These are phyloP conservation scores for Orientallactaga sibirica DNA, from an alignment of 2,797 vertebrate species.

Conservation along the genomic window DNA sequence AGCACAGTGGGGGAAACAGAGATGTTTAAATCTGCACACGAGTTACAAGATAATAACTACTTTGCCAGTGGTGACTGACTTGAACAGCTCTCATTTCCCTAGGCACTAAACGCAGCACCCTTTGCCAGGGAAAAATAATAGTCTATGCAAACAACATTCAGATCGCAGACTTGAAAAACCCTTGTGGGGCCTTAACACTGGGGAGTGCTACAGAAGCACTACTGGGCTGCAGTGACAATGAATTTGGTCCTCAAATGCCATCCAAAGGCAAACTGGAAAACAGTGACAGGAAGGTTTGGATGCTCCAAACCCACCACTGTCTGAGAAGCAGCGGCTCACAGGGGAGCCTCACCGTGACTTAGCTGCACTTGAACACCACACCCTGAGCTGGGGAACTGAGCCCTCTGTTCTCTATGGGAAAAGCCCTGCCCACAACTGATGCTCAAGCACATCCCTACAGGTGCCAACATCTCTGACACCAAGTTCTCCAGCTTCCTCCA, in stretches of 20 bases:
- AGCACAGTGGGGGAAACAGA: not conserved
- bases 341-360: not conserved
- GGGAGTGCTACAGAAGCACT: not conserved
- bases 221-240: constrained; percentile 5
- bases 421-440: not conserved
- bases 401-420: not conserved
- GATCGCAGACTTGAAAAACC: constrained; percentile 28
- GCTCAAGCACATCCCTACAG: not conserved
- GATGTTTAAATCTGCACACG: not conserved
- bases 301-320: not conserved
- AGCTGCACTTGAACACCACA: not conserved
- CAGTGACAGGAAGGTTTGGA: not conserved
- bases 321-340: not conserved
- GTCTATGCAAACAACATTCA: not conserved
- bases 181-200: not conserved
- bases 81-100: not conserved
- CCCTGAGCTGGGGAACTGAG: not conserved
- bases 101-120: constrained; percentile 14
- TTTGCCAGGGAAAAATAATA: constrained; percentile 37
- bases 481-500: not conserved
- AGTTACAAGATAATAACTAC: not conserved
- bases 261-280: constrained; percentile 13
- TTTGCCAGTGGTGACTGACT: not conserved
- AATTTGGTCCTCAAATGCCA: not conserved
- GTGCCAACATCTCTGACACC: not conserved